These are phyloP conservation scores for Hanleya hanleyi DNA, from an alignment of 2,888 invertebrate species.

Conservation along the genomic window DNA sequence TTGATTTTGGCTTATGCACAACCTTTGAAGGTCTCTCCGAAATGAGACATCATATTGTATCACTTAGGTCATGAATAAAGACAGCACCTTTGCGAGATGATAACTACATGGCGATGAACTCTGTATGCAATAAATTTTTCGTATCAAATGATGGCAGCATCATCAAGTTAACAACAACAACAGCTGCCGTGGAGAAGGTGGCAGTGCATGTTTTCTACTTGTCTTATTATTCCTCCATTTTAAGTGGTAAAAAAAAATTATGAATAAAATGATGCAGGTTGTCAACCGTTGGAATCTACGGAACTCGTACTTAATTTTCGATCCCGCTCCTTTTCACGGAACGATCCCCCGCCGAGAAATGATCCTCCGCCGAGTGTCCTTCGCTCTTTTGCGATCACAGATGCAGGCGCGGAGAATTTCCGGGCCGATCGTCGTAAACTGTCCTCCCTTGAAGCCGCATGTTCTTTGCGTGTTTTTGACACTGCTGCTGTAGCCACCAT, in stretches of 20 bases:
- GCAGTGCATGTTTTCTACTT: not conserved
- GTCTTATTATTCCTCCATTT: no score
- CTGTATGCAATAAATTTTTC: no score
- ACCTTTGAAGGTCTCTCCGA: not conserved
- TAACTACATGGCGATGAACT: not conserved
- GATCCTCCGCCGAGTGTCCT: not conserved
- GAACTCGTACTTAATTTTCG: slow-evolving; percentile 10
- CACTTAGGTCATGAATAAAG: not conserved
- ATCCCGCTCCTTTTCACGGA: not conserved
- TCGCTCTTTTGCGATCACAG: not conserved
- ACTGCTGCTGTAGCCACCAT: slow-evolving; percentile 70
- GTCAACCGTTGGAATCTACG: slow-evolving; percentile 11
- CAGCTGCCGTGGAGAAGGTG: not conserved
- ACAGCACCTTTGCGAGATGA: slow-evolving; percentile 1
- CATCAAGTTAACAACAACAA: no score
- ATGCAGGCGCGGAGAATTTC: not conserved
- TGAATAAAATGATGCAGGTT: no score
- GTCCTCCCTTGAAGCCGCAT: slow-evolving; percentile 67
- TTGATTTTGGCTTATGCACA: slow-evolving; percentile 6
- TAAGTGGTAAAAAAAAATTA: no score
- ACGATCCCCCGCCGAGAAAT: not conserved
- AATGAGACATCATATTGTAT: not conserved
- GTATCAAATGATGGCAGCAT: no score
- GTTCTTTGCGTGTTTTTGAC: slow-evolving; percentile 66
- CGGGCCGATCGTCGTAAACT: slow-evolving; percentile 43